phyloP scores from a whole-genome alignment of 2,888 invertebrate species.

The Aelia acuminata region DNA sequence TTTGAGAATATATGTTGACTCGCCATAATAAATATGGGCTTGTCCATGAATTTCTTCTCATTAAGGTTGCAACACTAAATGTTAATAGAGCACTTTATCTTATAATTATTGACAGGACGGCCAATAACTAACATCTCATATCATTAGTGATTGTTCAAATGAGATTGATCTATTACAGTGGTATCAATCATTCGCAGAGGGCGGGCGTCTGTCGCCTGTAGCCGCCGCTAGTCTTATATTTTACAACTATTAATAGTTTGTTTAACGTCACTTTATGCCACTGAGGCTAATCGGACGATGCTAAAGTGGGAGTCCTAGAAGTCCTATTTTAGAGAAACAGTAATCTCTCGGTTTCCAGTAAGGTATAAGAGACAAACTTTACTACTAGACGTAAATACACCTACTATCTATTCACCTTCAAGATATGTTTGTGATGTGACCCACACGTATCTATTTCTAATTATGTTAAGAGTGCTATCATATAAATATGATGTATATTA shows the following conservation, averaged over 20 bases:
- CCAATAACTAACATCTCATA: neutral
- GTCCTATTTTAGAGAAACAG: too few species aligned
- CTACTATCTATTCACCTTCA: too few species aligned
- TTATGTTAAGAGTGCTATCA: too few species aligned
- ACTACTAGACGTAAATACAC: too few species aligned
- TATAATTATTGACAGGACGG: neutral
- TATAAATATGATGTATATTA: too few species aligned
- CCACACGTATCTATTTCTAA: too few species aligned
- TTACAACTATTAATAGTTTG: neutral
- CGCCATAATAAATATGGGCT: neutral
- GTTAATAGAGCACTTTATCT: constrained; percentile 3
- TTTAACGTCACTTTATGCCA: too few species aligned
- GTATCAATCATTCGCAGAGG: neutral
- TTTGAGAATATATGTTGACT: too few species aligned
- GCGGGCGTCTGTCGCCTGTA: neutral
- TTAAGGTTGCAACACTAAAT: neutral
- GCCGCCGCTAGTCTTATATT: neutral
- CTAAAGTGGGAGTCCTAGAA: neutral
- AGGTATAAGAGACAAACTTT: too few species aligned
- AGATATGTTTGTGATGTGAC: too few species aligned
- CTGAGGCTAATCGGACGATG: too few species aligned
- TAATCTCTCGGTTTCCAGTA: too few species aligned
- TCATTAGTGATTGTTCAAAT: neutral
- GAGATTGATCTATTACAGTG: neutral
- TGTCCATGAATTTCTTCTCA: neutral